Conservation (phyloP, 2,797 vertebrate species). For the Enteromius viviparus region DNA sequence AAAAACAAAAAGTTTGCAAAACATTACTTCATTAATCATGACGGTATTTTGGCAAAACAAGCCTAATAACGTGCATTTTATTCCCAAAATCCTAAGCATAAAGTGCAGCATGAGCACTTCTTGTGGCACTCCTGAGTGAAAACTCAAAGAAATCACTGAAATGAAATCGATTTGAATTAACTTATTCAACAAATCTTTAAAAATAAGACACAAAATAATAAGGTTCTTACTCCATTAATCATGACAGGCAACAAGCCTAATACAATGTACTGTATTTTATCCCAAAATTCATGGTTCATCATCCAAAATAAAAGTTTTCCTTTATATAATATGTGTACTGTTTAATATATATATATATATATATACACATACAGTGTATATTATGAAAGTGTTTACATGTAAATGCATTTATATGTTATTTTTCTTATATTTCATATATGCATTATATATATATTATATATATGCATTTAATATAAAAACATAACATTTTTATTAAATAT, state of each 20-base stretch:
- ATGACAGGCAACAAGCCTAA: neutral
- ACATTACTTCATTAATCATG: neutral
- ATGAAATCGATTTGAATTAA: neutral
- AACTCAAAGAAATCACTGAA: neutral
- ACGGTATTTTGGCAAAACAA: neutral
- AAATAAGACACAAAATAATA: neutral
- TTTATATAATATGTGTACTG: too few species aligned
- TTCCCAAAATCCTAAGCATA: neutral
- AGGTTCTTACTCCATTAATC: neutral
- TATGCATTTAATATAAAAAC: too few species aligned
- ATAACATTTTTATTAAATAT: too few species aligned
- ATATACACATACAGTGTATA: too few species aligned
- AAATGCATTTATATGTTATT: too few species aligned
- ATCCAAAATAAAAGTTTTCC: too few species aligned
- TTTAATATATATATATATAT: too few species aligned
- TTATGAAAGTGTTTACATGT: too few species aligned
- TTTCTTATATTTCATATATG: too few species aligned
- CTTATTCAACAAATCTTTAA: neutral
- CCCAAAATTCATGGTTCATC: neutral
- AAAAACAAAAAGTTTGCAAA: neutral
- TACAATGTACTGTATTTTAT: neutral
- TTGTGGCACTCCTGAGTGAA: neutral
- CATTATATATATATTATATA: too few species aligned
- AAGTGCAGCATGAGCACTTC: neutral
- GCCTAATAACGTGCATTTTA: neutral